Evolutionary conservation across 2,888 invertebrate species (phyloP).

Genomic region (Adelognathus sp.): DNA sequence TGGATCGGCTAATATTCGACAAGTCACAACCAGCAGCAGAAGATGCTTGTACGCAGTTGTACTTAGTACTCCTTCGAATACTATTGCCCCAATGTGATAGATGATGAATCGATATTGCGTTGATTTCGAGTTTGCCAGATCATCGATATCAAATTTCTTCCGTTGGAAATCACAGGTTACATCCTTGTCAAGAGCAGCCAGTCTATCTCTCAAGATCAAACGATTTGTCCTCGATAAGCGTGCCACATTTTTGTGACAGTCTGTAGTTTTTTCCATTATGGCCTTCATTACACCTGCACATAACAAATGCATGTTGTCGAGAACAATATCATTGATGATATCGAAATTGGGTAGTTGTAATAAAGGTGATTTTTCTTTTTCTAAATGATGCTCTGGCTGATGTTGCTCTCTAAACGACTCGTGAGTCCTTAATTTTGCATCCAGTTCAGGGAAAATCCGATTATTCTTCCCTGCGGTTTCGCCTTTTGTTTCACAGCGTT

Average conservation of each 20-base stretch:
- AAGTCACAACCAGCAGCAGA: slow-evolving; percentile 30
- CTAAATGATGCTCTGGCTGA: neutral
- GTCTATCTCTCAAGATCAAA: neutral
- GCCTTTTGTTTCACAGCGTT: slow-evolving; percentile 53
- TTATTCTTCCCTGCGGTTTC: slow-evolving; percentile 19
- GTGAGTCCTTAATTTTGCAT: neutral
- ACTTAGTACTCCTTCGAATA: slow-evolving; percentile 19
- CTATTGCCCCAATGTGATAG: slow-evolving; percentile 32
- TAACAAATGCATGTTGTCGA: slow-evolving; percentile 1
- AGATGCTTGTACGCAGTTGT: slow-evolving; percentile 43
- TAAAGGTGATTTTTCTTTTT: neutral
- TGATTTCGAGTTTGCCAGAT: slow-evolving; percentile 47
- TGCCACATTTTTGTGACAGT: no score
- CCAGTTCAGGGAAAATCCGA: slow-evolving; percentile 48
- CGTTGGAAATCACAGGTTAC: slow-evolving; percentile 53
- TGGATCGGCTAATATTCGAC: slow-evolving; percentile 45
- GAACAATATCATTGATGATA: neutral
- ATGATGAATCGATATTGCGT: slow-evolving; percentile 50
- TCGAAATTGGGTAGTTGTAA: neutral
- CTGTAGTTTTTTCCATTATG: neutral
- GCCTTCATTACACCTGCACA: slow-evolving; percentile 1
- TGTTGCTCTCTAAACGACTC: neutral
- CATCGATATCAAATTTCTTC: slow-evolving; percentile 40
- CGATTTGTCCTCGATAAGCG: neutral
- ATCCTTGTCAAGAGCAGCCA: neutral